Evolutionary conservation across 2,888 invertebrate species (phyloP), one percentile per base, ranked within the genome.

Genomic region (Thereva unica): DNA sequence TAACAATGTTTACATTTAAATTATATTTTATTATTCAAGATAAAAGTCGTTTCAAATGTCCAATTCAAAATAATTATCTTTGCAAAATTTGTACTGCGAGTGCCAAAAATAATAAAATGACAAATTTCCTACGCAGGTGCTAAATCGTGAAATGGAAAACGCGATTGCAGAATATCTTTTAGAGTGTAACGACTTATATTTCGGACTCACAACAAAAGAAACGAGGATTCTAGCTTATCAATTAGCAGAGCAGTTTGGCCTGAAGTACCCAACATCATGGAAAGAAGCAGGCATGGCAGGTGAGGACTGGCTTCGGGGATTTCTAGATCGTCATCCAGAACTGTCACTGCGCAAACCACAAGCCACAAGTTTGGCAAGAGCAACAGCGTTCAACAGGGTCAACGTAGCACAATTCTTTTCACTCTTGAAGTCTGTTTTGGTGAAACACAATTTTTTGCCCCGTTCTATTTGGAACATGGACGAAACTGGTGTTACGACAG

Each of bases 381-480:
- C 5, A 5, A 49, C 5, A 12, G 5, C 49, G 7, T 49, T 49
- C 10, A 7, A n/a, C 49, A 5, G 12, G n/a, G 49, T 7, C 5
- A 49, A 49, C 10, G 49, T 49, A n/a, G 10, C 5, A 7, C 7
- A 12, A 8, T 49, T 49, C 12, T 49, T 49, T 12, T 5, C 5
- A 5, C 5, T 7, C n/a, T 49, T 10, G 5, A 49, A 8, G 49
- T 8, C 7, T 49, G 5, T 49, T n/a, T 7, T 5, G 49, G 10
- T 7, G 5, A 49, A 7, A n/a, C 49, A 49, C 12, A 5, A 49
- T 49, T 8, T 8, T 59, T 47, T 23, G 37, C 7, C 66, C 4
- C 23, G 8, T 8, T 7, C 12, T n/a, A 66, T 66, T n/a, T 67
- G 54, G 53, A 67, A 67, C n/a, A 61, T 67, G 63, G 67, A 67